Percentiles rank a stretch among this genome's conserved stretches.
These are phyloP conservation scores for Euproctis similis DNA, from an alignment of 2,888 invertebrate species.

Conservation along the genomic window DNA sequence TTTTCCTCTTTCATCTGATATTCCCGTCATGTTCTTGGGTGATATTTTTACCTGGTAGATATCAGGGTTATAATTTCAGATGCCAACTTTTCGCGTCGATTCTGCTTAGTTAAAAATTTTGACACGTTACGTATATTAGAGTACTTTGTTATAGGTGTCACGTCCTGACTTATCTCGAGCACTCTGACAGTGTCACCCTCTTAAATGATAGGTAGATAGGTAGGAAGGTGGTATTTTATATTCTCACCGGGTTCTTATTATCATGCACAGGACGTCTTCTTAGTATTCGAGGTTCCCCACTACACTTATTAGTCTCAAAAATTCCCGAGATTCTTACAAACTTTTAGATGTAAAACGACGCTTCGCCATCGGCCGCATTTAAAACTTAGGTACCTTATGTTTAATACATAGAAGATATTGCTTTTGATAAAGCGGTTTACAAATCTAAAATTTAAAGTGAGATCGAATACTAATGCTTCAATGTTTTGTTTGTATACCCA, in stretches of 20 bases:
- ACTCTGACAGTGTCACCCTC: conserved; percentile 44
- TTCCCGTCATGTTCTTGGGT: conserved; percentile 14
- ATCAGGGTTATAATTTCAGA: conserved; percentile 15
- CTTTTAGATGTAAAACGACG: conserved; percentile 53
- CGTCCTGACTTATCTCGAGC: conserved; percentile 46
- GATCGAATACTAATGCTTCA: conserved; percentile 64
- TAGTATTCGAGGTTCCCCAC: conserved; percentile 64
- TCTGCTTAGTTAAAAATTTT: conserved; percentile 29
- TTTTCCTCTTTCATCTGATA: no score
- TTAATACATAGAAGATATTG: conserved; percentile 71
- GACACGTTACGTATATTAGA: conserved; percentile 35
- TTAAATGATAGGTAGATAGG: conserved; percentile 53
- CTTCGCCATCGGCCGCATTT: conserved; percentile 52
- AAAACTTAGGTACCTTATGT: conserved; percentile 66
- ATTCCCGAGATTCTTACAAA: conserved; percentile 58
- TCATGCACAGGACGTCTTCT: conserved; percentile 60
- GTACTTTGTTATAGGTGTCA: conserved; percentile 46
- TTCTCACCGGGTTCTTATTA: conserved; percentile 63
- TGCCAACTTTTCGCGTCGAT: conserved; percentile 16
- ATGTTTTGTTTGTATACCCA: conserved; percentile 61
- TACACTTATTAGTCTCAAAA: conserved; percentile 74
- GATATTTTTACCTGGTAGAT: conserved; percentile 15
- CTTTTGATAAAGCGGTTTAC: conserved; percentile 72
- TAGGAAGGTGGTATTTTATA: conserved; percentile 51
- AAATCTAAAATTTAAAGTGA: conserved; percentile 72